These are phyloP conservation scores for Tetranychus piercei DNA, from an alignment of 2,888 invertebrate species.

Conservation along the genomic window DNA sequence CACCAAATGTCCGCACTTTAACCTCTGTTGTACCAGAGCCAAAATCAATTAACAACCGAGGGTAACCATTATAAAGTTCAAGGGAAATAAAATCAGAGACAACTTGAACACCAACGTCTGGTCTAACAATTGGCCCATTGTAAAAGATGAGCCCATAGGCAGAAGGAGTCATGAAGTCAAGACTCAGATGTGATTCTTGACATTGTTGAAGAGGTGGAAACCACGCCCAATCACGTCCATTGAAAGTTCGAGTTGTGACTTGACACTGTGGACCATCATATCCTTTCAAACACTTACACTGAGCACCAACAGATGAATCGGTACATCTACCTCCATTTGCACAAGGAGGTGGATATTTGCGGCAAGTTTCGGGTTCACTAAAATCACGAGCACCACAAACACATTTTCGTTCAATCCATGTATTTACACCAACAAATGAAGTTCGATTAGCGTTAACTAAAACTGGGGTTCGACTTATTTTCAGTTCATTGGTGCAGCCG, in stretches of 20 bases:
- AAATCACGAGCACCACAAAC: slow-evolving; percentile 84
- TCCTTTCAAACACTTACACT: slow-evolving; percentile 72
- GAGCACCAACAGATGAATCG: slow-evolving; percentile 60
- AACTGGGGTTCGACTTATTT: slow-evolving; percentile 39
- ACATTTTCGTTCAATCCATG: slow-evolving; percentile 76
- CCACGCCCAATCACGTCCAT: slow-evolving; percentile 93
- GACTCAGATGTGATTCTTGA: slow-evolving; percentile 76
- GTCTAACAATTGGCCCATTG: slow-evolving; percentile 91
- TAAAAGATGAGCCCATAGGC: slow-evolving; percentile 78
- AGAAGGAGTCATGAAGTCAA: slow-evolving; percentile 83
- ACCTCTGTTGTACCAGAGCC: slow-evolving; percentile 79
- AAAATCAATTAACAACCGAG: slow-evolving; percentile 72
- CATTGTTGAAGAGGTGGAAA: slow-evolving; percentile 93
- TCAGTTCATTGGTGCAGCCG: slow-evolving; percentile 79
- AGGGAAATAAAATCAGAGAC: slow-evolving; percentile 67
- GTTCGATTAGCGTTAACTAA: slow-evolving; percentile 94
- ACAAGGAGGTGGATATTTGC: slow-evolving; percentile 54
- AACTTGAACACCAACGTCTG: slow-evolving; percentile 67
- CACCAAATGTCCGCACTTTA: slow-evolving; percentile 50
- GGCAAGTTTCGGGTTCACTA: slow-evolving; percentile 62
- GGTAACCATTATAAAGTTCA: slow-evolving; percentile 76
- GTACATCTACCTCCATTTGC: slow-evolving; percentile 90
- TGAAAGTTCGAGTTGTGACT: slow-evolving; percentile 81
- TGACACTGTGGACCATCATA: slow-evolving; percentile 93
- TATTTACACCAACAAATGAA: slow-evolving; percentile 81